These are phyloP conservation scores for Temnothorax nylanderi DNA, from an alignment of 1,140 invertebrate species.

Conservation along the genomic window DNA sequence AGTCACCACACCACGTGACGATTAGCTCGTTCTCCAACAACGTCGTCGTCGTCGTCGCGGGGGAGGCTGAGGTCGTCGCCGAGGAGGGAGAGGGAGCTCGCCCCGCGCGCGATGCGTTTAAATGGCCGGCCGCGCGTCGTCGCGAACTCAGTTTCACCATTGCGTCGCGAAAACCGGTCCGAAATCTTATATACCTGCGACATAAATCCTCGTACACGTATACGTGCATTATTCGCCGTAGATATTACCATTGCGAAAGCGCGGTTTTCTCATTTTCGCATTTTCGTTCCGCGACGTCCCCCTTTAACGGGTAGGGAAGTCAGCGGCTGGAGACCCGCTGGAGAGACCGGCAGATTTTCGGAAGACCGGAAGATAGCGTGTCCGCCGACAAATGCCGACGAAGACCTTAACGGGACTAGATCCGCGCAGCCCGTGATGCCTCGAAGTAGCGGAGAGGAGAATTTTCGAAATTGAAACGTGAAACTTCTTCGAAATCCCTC, in stretches of 20 bases:
- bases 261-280: neutral
- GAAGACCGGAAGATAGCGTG: neutral
- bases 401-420: neutral
- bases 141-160: slow-evolving; percentile 72
- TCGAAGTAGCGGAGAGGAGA: slow-evolving; percentile 11
- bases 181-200: neutral
- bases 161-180: slow-evolving; percentile 62
- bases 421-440: slow-evolving; percentile 19
- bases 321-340: neutral
- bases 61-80: slow-evolving; percentile 47
- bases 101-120: slow-evolving; percentile 72
- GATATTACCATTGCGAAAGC: neutral
- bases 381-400: neutral
- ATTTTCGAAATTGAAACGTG: slow-evolving; percentile 8
- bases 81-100: slow-evolving; percentile 36
- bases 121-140: slow-evolving; percentile 65
- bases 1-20: slow-evolving; percentile 41
- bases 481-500: neutral
- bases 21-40: neutral
- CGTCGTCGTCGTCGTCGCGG: slow-evolving; percentile 35
- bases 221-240: neutral
- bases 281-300: neutral
- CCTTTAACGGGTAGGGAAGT: neutral
- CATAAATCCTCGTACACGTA: neutral
- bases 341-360: neutral